phyloP scores from a whole-genome alignment of 2,888 invertebrate genomes.

The Endotricha flammealis region DNA sequence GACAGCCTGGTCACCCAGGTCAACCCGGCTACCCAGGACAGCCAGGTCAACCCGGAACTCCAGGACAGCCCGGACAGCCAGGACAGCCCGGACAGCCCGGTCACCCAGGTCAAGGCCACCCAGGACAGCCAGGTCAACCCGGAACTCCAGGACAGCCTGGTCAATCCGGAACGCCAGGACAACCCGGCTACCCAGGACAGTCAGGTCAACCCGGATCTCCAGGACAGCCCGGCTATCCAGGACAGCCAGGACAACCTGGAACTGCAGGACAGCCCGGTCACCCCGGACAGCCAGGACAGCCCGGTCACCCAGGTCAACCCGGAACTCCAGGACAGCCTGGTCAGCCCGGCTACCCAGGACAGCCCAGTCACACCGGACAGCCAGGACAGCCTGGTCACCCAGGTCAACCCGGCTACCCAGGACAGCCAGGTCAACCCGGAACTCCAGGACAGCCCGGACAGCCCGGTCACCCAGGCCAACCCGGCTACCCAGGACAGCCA shows the following conservation, averaged over 20 bases:
- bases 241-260: constrained; percentile 20
- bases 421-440: constrained; percentile 23
- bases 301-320: constrained; percentile 34
- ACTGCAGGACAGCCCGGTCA: constrained; percentile 36
- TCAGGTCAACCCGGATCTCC: constrained; percentile 35
- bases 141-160: constrained; percentile 21
- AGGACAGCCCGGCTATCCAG: constrained; percentile 20
- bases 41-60: constrained; percentile 59
- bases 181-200: constrained; percentile 21
- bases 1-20: constrained; percentile 18
- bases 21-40: constrained; percentile 28
- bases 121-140: constrained; percentile 18
- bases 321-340: constrained; percentile 20
- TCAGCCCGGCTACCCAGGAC: constrained; percentile 23
- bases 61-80: constrained; percentile 29
- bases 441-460: constrained; percentile 19
- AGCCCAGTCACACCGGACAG: constrained; percentile 23
- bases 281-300: constrained; percentile 57
- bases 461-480: constrained; percentile 20
- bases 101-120: constrained; percentile 14
- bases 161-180: constrained; percentile 19
- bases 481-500: constrained; percentile 44
- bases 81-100: constrained; percentile 19
- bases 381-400: constrained; percentile 28
- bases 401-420: constrained; percentile 24